phyloP scores from a whole-genome alignment of 2,888 invertebrate genomes.

The Cinara cedri region DNA sequence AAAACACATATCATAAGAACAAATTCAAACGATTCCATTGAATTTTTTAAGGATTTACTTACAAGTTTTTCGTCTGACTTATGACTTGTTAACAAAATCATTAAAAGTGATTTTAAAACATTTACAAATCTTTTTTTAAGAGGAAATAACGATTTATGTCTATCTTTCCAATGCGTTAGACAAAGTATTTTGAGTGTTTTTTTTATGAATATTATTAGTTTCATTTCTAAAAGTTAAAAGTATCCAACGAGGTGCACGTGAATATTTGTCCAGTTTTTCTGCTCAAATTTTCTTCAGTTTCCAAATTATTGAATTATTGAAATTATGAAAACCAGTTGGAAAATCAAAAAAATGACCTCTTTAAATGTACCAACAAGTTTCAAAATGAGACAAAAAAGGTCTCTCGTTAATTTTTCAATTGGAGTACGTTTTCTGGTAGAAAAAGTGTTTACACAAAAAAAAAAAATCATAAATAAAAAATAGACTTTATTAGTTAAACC shows the following conservation, averaged over 20 bases:
- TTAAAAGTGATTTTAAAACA: constrained; percentile 25
- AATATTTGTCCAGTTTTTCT: no score
- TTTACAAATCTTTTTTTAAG: constrained; percentile 25
- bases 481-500: no score
- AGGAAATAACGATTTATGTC: constrained; percentile 6
- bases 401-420: no score
- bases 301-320: no score
- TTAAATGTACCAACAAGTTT: no score
- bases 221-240: constrained; percentile 5
- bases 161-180: constrained; percentile 10
- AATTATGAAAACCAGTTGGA: no score
- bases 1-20: constrained; percentile 10
- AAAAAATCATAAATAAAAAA: no score
- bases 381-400: no score
- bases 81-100: constrained; percentile 12
- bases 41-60: constrained; percentile 12
- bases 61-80: constrained; percentile 12
- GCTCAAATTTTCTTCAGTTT: no score
- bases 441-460: no score
- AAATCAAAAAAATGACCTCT: no score
- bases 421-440: no score
- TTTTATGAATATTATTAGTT: constrained; percentile 6
- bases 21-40: constrained; percentile 27
- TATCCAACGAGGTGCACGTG: constrained; percentile 3
- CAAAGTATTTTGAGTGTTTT: constrained; percentile 13